Base-by-base conservation (phyloP, 1,140 invertebrate genomes). In the Trichonephila clavipes region DNA sequence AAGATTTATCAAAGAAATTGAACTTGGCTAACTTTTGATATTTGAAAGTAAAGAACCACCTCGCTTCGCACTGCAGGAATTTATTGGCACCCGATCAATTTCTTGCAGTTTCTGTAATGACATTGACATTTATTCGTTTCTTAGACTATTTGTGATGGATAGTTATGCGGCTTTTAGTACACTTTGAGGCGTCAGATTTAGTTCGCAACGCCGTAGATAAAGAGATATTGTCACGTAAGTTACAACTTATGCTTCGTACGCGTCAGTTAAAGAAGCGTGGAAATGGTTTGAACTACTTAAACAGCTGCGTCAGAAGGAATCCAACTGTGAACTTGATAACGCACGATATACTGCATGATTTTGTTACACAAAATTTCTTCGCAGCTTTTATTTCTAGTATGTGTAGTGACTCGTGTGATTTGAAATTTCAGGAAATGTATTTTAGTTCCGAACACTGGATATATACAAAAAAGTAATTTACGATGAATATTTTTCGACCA, bases 211-310 rank as follows among this genome's bases (percentile, higher is more conserved):
- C 83, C 44, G 61, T 8, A 88, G 51, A 83, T 88, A 88, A 88
- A 64, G 86, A 88, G 59, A 58, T 64, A 88, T 88, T 88, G 86
- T 88, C 86, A 88, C 86, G 86, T 88, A 28, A 88, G 86, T 88
- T 58, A 88, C 59, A 40, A 66, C 64, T 72, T 69, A 72, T 77
- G 64, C 40, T 5, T 77, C 64, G 72, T 89, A 18, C 14, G 34
- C 72, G 24, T 64, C 44, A 10, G 86, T 40, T 62, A 88, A 66
- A 62, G 62, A 34, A 34, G 28, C 24, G 16, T 77, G 34, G 4
- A 34, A 24, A 34, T 88, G 62, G 40, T 88, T 62, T 62, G 34
- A 24, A 61, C 19, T 58, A 64, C 86, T 44, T 24, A 62, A 66
- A 66, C 86, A 66, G 62, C 61, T 88, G 59, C 19, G 19, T 34